Percentiles rank a stretch among this genome's conserved stretches.
Conservation (phyloP, 2,113 vertebrate genomes). For the Notothenia coriiceps region DNA sequence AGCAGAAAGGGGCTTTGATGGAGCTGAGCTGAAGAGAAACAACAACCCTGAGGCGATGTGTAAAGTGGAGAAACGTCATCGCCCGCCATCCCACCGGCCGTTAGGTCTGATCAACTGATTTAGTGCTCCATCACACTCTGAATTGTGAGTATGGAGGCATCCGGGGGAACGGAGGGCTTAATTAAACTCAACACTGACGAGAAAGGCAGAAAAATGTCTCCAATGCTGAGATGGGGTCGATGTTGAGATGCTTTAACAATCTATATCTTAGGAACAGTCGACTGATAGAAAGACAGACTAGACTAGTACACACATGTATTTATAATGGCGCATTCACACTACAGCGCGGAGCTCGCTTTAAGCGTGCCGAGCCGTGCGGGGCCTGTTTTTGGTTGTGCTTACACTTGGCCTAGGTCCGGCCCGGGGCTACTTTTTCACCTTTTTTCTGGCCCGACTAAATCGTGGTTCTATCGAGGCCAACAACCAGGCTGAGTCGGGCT, state of each 20-base stretch:
- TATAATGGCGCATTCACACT: too few species aligned
- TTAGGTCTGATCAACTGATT: constrained; percentile 29
- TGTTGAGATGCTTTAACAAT: neutral
- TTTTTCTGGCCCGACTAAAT: too few species aligned
- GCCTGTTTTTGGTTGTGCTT: too few species aligned
- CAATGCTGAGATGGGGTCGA: neutral
- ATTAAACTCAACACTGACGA: constrained; percentile 4
- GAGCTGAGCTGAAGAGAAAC: constrained; percentile 1
- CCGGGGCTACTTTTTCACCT: too few species aligned
- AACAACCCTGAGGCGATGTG: constrained; percentile 6
- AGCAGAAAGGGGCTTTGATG: constrained; percentile 13
- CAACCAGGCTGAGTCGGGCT: too few species aligned
- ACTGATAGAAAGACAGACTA: too few species aligned
- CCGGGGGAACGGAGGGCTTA: neutral
- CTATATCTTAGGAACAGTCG: neutral
- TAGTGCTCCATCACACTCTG: constrained; percentile 22
- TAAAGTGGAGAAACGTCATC: neutral
- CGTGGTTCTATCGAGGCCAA: too few species aligned
- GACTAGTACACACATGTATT: too few species aligned
- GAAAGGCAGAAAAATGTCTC: neutral
- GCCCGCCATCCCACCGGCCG: neutral
- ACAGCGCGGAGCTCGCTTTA: too few species aligned
- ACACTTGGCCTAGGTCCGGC: too few species aligned
- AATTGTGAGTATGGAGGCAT: constrained; percentile 14
- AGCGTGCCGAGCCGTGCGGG: too few species aligned